These are phyloP conservation scores for Coccyzus lansbergi DNA, from an alignment of 2,797 vertebrate species.

Conservation along the genomic window DNA sequence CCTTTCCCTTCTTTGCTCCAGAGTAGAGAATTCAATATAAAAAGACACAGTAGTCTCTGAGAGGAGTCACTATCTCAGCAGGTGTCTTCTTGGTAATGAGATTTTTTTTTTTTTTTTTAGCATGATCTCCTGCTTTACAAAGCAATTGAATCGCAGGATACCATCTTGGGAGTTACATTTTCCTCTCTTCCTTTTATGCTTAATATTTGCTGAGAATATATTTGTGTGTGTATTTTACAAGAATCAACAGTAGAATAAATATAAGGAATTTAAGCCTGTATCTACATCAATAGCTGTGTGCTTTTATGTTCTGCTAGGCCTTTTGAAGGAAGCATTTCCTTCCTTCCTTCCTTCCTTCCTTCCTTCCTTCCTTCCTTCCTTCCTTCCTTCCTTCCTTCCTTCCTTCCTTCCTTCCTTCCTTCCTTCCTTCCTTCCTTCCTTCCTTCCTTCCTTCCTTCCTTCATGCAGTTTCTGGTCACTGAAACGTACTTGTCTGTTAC, in stretches of 20 bases:
- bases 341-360: background rate
- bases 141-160: background rate
- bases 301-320: background rate
- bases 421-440: background rate
- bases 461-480: background rate
- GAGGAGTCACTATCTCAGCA: conserved; percentile 15
- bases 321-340: background rate
- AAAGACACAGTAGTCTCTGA: background rate
- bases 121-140: conserved; percentile 8
- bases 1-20: background rate
- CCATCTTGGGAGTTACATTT: conserved; percentile 8
- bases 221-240: fast-evolving
- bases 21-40: conserved; percentile 14
- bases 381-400: background rate
- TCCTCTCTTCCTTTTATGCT: background rate
- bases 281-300: background rate
- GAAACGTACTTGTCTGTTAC: conserved; percentile 14
- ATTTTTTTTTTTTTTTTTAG: background rate
- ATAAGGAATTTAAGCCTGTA: background rate
- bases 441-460: background rate
- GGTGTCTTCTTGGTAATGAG: conserved; percentile 31
- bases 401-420: background rate
- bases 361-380: background rate
- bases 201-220: background rate
- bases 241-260: background rate